Percentiles rank a stretch among this genome's conserved stretches.
Conservation (phyloP, 2,888 invertebrate species). For the Agrilus biguttatus region DNA sequence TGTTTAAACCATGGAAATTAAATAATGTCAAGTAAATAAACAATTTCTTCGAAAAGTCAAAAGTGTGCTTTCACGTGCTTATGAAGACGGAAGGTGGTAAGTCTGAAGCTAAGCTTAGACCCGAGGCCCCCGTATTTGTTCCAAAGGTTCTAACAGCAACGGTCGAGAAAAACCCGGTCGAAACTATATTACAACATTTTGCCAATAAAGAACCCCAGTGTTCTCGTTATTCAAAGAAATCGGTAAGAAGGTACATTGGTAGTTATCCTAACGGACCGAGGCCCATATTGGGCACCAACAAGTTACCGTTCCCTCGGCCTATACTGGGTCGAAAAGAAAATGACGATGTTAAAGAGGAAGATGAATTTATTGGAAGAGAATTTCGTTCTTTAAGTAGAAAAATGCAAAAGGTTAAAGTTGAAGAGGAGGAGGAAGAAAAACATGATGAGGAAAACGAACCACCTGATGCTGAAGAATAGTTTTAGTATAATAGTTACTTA, state of each 20-base stretch:
- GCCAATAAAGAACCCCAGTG: constrained; percentile 15
- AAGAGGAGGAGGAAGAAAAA: constrained; percentile 11
- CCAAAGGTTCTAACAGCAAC: constrained; percentile 10
- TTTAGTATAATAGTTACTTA: too few relatives aligned
- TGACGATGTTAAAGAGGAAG: constrained; percentile 8
- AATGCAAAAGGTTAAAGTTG: constrained; percentile 16
- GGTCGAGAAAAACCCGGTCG: constrained; percentile 9
- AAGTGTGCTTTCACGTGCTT: neutral
- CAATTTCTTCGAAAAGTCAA: too few relatives aligned
- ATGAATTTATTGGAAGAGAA: constrained; percentile 15
- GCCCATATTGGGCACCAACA: constrained; percentile 10
- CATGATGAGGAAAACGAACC: too few relatives aligned
- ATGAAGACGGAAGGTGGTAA: constrained; percentile 9
- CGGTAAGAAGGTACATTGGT: constrained; percentile 10
- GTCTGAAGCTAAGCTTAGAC: constrained; percentile 15
- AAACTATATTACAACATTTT: constrained; percentile 7
- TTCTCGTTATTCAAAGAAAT: constrained; percentile 18
- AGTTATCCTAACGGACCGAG: constrained; percentile 8
- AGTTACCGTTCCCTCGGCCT: constrained; percentile 16
- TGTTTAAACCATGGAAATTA: too few relatives aligned
- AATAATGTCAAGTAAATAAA: too few relatives aligned
- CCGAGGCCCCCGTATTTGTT: constrained; percentile 19
- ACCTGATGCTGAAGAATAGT: too few relatives aligned
- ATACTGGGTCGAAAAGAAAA: constrained; percentile 18
- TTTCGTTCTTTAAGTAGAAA: constrained; percentile 15